Evolutionary conservation across 2,888 invertebrate genomes (phyloP), one percentile per base, ranked within the genome.

Genomic region (Bombylius discolor): DNA sequence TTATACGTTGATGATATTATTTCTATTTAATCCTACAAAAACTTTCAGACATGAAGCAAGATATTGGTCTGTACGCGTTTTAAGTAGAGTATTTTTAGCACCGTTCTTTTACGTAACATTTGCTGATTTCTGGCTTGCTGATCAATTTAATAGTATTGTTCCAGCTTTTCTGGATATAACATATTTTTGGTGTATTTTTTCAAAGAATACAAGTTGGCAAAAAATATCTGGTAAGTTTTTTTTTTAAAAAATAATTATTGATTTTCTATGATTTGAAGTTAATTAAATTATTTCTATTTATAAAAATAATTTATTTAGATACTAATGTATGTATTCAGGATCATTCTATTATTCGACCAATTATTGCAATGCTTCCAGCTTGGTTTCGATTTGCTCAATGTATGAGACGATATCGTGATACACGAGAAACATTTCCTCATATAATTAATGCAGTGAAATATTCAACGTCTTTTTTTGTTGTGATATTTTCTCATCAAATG

Each of bases 361-460:
- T 89, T 52, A 83, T 91, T 5, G 82, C 84, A 59, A 84, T 87
- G 66, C 76, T 92, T 58, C 91, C 91, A 2, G 89, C 90, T 4
- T 89, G 87, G 82, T 85, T 88, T 67, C 83, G 91, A 56, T 89
- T 90, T 70, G 85, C 87, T 51, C 91, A 91, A 73, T 92, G 91
- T 68, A 74, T 91, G 51, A 77, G 90, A 5, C 84, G 91, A 63
- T 91, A 87, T 70, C 78, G 85, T 51, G 91, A 92, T 71, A 84
- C 87, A 1, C 81, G 81, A 68, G 84, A 87, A 69, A 80, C 82
- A 6, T 85, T 85, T 72, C 89, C 88, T 8, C 91, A 91, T 78
- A 76, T 91, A 55, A 85, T 85, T 33, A 92, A 92, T 73, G 90
- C 91, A 39, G 87, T 85, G 51, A 94, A 94, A 77, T 94, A 95